These are phyloP conservation scores for Sitta europaea DNA, from an alignment of 2,113 vertebrate genomes.

Conservation along the genomic window DNA sequence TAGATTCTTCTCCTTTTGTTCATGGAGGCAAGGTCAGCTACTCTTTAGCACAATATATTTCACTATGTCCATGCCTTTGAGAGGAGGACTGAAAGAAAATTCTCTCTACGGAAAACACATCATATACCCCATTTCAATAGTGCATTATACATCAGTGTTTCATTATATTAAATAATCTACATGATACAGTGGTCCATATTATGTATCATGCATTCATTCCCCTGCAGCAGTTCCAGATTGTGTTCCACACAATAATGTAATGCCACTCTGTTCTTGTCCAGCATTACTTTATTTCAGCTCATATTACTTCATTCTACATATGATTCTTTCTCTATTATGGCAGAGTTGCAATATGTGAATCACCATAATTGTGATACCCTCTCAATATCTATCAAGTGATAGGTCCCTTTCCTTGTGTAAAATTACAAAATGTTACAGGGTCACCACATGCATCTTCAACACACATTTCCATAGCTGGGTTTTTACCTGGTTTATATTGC, in stretches of 20 bases:
- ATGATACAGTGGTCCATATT: constrained; percentile 13
- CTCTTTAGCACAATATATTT: constrained; percentile 4
- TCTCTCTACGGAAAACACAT: background rate
- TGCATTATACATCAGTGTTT: constrained; percentile 1
- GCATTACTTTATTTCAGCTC: constrained; percentile 38
- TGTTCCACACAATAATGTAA: constrained; percentile 44
- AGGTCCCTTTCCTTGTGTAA: background rate
- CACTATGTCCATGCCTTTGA: background rate
- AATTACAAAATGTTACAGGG: background rate
- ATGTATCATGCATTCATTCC: background rate
- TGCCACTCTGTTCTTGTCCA: constrained; percentile 7
- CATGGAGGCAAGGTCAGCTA: constrained; percentile 42
- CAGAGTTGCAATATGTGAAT: constrained; percentile 15
- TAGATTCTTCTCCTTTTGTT: constrained; percentile 40
- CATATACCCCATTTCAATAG: background rate
- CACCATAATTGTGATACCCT: background rate
- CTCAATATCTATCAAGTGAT: background rate
- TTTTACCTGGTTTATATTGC: background rate
- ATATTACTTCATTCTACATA: constrained; percentile 12
- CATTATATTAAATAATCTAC: constrained; percentile 33
- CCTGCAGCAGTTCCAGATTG: background rate
- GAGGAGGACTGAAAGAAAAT: background rate
- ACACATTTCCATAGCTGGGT: background rate
- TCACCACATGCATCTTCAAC: background rate
- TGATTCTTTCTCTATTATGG: background rate